Conservation (phyloP, 2,888 invertebrate species). For the Euproctis similis region DNA sequence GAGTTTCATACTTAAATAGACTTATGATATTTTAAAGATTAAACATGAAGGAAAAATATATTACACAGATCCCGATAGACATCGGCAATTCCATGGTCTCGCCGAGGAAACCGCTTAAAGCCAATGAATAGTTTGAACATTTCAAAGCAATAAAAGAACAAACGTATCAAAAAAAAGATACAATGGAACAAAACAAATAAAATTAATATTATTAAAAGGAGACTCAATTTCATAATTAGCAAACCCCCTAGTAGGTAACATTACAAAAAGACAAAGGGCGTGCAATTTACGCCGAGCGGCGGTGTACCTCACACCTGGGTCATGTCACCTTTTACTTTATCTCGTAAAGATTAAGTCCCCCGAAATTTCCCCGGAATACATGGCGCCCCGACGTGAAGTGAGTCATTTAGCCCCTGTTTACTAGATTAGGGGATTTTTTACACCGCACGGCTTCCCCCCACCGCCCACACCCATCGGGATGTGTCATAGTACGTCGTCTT, state of each 20-base stretch:
- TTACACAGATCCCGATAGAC: too few relatives aligned
- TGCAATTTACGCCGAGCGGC: conserved; percentile 55
- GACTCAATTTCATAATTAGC: conserved; percentile 57
- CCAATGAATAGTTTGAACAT: too few relatives aligned
- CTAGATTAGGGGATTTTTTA: conserved; percentile 74
- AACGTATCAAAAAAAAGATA: too few relatives aligned
- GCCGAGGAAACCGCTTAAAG: too few relatives aligned
- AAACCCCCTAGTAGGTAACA: conserved; percentile 37
- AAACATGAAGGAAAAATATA: too few relatives aligned
- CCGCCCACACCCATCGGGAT: conserved; percentile 42
- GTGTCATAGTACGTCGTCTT: conserved; percentile 51
- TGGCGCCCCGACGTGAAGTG: conserved; percentile 64
- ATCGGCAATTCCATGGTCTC: too few relatives aligned
- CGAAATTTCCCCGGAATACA: conserved; percentile 55
- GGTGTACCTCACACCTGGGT: conserved; percentile 64
- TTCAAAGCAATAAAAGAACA: too few relatives aligned
- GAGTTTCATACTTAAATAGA: too few relatives aligned
- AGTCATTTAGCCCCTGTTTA: conserved; percentile 74
- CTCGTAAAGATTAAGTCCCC: conserved; percentile 73
- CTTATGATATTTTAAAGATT: too few relatives aligned
- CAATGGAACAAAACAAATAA: too few relatives aligned
- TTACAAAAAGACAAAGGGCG: conserved; percentile 59
- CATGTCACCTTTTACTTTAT: conserved; percentile 74
- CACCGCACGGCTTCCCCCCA: conserved; percentile 52
- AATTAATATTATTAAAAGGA: conserved; percentile 46